These are phyloP conservation scores for Pipistrellus nathusii DNA, from an alignment of 2,797 vertebrate genomes.

Conservation along the genomic window DNA sequence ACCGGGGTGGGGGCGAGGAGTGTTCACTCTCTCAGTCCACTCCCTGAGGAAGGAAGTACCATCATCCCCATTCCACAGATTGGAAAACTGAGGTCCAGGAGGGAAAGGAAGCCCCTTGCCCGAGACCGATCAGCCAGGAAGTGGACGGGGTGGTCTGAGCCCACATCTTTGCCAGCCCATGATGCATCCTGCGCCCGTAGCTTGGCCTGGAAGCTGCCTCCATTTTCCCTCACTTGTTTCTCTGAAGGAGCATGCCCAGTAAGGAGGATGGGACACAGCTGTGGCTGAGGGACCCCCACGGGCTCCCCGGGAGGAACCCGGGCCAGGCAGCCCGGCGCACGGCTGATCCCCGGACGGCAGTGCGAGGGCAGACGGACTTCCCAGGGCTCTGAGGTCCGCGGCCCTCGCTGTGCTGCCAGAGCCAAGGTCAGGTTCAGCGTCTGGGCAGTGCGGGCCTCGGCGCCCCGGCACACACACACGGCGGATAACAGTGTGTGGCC, in stretches of 20 bases:
- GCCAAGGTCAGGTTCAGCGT: not conserved
- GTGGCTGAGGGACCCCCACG: fast-evolving
- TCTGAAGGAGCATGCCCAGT: not conserved
- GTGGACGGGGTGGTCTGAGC: fast-evolving
- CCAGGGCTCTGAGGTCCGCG: fast-evolving
- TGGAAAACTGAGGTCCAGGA: not conserved
- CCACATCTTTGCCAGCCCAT: fast-evolving
- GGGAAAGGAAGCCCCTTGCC: not conserved
- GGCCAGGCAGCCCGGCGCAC: fast-evolving
- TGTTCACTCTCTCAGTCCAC: not conserved
- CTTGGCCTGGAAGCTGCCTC: not conserved
- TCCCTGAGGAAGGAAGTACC: fast-evolving
- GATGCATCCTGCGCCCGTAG: fast-evolving
- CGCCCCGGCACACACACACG: not conserved
- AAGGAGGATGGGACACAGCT: not conserved
- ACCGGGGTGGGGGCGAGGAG: fast-evolving
- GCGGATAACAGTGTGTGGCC: slow-evolving; percentile 13
- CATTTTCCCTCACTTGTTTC: fast-evolving
- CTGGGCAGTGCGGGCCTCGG: not conserved
- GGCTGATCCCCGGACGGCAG: fast-evolving
- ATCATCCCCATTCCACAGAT: not conserved
- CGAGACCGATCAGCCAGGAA: not conserved
- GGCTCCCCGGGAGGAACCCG: fast-evolving
- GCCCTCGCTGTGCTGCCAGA: not conserved
- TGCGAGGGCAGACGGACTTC: not conserved